Conservation (phyloP, 2,113 vertebrate genomes). For the Steatornis caripensis region DNA sequence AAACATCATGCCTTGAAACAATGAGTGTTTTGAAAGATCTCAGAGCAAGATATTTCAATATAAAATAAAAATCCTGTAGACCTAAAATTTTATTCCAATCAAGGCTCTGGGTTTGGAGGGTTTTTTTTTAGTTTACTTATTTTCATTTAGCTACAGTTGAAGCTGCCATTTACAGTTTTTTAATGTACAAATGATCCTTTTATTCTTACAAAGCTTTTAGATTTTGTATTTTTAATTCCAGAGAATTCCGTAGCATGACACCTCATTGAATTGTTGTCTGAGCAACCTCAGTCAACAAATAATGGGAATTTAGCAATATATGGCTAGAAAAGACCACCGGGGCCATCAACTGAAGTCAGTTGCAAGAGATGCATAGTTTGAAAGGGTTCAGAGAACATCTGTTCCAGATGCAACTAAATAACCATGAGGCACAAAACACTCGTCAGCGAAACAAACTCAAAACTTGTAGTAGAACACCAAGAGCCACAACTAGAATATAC, state of each 20-base stretch:
- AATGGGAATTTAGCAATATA: background rate
- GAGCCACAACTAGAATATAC: background rate
- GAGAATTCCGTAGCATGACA: background rate
- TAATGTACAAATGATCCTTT: background rate
- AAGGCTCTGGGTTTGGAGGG: background rate
- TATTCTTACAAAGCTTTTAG: background rate
- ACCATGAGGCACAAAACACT: background rate
- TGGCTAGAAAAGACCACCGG: background rate
- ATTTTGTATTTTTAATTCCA: background rate
- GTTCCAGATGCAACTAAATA: background rate
- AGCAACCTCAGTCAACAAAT: background rate
- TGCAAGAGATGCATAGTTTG: background rate
- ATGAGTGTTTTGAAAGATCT: background rate
- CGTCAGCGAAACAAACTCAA: background rate
- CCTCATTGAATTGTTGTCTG: background rate
- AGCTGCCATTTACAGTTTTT: background rate
- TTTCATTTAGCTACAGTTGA: background rate
- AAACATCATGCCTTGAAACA: slow-evolving; percentile 1
- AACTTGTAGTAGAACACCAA: background rate
- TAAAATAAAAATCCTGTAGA: background rate
- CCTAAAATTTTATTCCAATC: background rate
- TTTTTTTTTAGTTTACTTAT: background rate
- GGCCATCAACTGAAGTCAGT: background rate
- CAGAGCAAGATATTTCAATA: background rate
- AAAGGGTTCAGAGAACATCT: background rate